phyloP scores from a whole-genome alignment of 2,113 vertebrate species.

The Symphodus melops region DNA sequence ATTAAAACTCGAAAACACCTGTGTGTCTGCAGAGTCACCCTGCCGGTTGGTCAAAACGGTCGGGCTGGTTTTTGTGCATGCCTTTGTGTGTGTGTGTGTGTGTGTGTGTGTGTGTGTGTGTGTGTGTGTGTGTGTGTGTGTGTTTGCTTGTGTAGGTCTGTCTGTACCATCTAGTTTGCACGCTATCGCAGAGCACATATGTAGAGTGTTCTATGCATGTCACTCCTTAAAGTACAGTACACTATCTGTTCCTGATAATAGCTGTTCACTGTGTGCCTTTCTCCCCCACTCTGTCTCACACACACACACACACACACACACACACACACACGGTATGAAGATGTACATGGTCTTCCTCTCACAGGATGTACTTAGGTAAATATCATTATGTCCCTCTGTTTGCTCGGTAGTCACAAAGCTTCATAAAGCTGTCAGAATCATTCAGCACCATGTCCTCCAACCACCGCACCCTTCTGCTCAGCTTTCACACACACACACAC shows the following conservation, averaged over 20 bases:
- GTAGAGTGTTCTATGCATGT: conserved; percentile 25
- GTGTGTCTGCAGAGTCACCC: conserved; percentile 34
- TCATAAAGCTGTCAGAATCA: conserved; percentile 62
- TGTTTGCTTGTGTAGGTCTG: neutral
- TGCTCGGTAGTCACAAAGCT: conserved; percentile 54
- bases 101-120: neutral
- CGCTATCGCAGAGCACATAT: conserved; percentile 41
- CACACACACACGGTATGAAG: conserved; percentile 30
- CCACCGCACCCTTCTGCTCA: conserved; percentile 27
- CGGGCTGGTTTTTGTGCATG: conserved; percentile 26
- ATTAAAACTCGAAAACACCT: conserved; percentile 21
- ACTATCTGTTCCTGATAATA: conserved; percentile 49
- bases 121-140: neutral
- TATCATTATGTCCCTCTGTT: conserved; percentile 60
- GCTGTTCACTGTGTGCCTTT: conserved; percentile 28
- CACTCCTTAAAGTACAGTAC: conserved; percentile 39
- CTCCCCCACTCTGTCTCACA: neutral
- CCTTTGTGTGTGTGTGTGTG: no score
- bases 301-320: conserved; percentile 26
- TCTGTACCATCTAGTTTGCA: neutral
- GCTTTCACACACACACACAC: neutral
- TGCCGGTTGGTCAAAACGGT: conserved; percentile 40
- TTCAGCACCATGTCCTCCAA: conserved; percentile 39
- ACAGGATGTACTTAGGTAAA: conserved; percentile 56
- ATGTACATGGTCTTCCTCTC: conserved; percentile 19